These are phyloP conservation scores for Karalla daura DNA, from an alignment of 2,797 vertebrate genomes.

Conservation along the genomic window DNA sequence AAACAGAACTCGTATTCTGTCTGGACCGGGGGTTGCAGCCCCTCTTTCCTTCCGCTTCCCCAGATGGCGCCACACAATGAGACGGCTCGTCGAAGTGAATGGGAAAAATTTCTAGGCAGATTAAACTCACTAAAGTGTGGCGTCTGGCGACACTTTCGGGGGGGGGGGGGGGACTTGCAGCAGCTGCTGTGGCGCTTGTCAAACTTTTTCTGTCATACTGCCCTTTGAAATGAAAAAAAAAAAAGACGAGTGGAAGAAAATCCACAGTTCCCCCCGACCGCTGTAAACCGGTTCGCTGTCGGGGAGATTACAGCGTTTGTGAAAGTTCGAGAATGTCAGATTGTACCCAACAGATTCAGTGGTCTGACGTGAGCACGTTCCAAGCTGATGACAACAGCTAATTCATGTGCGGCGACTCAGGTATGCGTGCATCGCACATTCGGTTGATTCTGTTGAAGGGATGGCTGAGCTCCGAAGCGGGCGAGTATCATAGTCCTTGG, in stretches of 20 bases:
- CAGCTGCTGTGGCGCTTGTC: background rate
- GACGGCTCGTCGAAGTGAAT: background rate
- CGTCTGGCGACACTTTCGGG: background rate
- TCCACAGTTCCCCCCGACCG: no score
- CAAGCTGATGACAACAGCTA: no score
- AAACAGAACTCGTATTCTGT: background rate
- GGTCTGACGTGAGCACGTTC: no score
- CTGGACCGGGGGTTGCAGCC: background rate
- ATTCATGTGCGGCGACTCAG: no score
- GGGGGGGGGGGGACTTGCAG: background rate
- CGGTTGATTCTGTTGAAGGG: no score
- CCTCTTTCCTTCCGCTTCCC: background rate
- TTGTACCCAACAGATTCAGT: background rate
- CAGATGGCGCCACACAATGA: background rate
- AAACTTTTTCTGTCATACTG: background rate
- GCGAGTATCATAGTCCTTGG: no score
- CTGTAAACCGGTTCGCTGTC: background rate
- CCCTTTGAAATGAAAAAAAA: background rate
- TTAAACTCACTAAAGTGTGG: conserved; percentile 15
- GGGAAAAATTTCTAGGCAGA: conserved; percentile 4
- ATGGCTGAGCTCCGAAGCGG: no score
- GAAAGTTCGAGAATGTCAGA: no score
- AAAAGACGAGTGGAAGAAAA: no score
- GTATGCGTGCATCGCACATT: no score
- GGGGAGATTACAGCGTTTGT: background rate